Evolutionary conservation across 2,797 vertebrate genomes (phyloP), one percentile per base, ranked within the genome.

Genomic region (Pseudomugil tenellus): DNA sequence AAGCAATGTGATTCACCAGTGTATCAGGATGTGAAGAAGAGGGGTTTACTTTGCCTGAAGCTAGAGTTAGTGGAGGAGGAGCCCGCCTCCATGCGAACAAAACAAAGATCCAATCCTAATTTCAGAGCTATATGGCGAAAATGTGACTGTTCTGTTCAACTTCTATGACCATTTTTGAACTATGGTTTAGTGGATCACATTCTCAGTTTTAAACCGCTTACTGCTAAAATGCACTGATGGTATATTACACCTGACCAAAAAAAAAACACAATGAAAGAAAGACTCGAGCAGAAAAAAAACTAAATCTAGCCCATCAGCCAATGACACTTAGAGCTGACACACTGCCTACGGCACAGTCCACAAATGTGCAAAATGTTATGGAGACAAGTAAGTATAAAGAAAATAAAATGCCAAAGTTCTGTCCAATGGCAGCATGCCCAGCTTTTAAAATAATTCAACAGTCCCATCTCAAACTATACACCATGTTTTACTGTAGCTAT

Each of bases 331-430:
- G 62, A 32, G 70, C 80, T 76, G 84, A 87, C 72, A 84, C 80
- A 90, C 83, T 79, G 84, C 83, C 58, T 80, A 59, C 81, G 81
- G 76, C 60, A 67, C 54, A 83, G 86, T 90, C 85, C 83, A 89
- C 86, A 87, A 83, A 76, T 79, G 67, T 68, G 69, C 70, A 81
- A 84, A 88, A 84, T 73, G 76, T 84, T 89, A 77, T 58, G 48
- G 48, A 82, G 70, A 84, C 73, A 63, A 70, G 76, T 85, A 75
- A 65, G 76, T 73, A 70, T 77, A 66, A 85, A 84, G 79, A 68
- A 87, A 89, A 79, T 75, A 75, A 85, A 89, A 86, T 78, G 80
- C 71, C 81, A 84, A 79, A 78, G 84, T 84, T 83, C 80, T 83
- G 78, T 81, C 69, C 55, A 75, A 78, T 85, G 79, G 88, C 83